These are phyloP conservation scores for Pseudomyrmex concolor DNA, from an alignment of 1,140 invertebrate species.

Conservation along the genomic window DNA sequence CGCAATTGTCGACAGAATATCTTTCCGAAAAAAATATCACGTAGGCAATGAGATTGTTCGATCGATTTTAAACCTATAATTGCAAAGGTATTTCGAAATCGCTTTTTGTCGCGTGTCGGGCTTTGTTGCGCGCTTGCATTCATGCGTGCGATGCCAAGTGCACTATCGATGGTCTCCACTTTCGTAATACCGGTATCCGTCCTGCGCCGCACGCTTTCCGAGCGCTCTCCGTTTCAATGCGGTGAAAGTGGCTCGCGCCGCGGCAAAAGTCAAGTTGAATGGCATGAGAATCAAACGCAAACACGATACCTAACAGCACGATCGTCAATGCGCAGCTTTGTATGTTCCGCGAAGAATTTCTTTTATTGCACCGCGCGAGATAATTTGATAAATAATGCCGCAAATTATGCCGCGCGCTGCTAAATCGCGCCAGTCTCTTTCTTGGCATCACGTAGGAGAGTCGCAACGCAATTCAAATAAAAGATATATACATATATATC, in stretches of 20 bases:
- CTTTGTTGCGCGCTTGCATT: background rate
- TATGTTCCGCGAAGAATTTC: constrained; percentile 15
- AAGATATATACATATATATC: background rate
- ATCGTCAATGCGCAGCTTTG: constrained; percentile 12
- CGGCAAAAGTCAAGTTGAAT: constrained; percentile 82
- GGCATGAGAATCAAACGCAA: constrained; percentile 77
- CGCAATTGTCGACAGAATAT: background rate
- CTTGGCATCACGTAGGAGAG: background rate
- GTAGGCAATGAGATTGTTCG: background rate
- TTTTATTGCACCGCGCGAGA: background rate
- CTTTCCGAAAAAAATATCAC: background rate
- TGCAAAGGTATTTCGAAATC: constrained; percentile 1
- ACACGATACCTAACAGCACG: constrained; percentile 9
- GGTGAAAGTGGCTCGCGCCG: constrained; percentile 76
- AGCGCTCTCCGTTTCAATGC: constrained; percentile 51
- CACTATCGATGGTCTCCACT: constrained; percentile 37
- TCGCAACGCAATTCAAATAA: background rate
- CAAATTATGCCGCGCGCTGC: background rate
- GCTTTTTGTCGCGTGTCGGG: background rate
- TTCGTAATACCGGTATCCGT: constrained; percentile 59
- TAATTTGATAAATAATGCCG: constrained; percentile 2
- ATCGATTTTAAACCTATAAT: background rate
- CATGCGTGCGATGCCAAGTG: constrained; percentile 24
- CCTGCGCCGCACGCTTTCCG: constrained; percentile 21
- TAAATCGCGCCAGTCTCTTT: background rate